phyloP scores from a whole-genome alignment of 2,113 vertebrate genomes.

The Nothocercus nigrocapillus region DNA sequence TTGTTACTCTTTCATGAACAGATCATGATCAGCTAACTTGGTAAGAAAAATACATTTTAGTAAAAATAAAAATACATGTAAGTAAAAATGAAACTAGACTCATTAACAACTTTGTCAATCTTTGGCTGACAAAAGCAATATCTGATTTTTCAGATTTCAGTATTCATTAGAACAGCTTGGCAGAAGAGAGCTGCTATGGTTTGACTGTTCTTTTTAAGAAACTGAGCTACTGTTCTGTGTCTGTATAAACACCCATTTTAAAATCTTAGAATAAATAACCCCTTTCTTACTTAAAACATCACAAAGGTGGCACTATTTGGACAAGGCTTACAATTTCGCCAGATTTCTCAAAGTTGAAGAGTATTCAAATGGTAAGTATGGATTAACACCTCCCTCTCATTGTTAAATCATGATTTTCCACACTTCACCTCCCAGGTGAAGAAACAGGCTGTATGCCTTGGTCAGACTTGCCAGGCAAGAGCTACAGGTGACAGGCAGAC shows the following conservation, averaged over 20 bases:
- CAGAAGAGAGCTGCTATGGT: not conserved
- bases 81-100: not conserved
- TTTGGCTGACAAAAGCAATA: not conserved
- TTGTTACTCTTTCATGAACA: not conserved
- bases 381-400: not conserved
- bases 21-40: not conserved
- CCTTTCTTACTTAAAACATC: not conserved
- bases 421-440: not conserved
- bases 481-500: not conserved
- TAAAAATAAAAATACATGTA: not conserved
- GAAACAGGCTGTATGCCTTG: not conserved
- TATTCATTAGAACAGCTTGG: not conserved
- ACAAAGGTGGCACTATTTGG: not conserved
- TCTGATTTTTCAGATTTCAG: not conserved
- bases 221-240: not conserved
- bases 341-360: not conserved
- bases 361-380: not conserved
- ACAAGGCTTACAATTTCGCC: not conserved
- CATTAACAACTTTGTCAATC: not conserved
- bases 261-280: not conserved
- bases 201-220: constrained; percentile 28
- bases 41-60: not conserved
- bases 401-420: not conserved
- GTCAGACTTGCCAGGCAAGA: not conserved
- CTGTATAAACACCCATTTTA: not conserved